A percentile compares a stretch with the other conserved stretches of the same genome.
These are phyloP conservation scores for Pardosa pseudoannulata DNA, from an alignment of 2,888 invertebrate species.

Conservation along the genomic window DNA sequence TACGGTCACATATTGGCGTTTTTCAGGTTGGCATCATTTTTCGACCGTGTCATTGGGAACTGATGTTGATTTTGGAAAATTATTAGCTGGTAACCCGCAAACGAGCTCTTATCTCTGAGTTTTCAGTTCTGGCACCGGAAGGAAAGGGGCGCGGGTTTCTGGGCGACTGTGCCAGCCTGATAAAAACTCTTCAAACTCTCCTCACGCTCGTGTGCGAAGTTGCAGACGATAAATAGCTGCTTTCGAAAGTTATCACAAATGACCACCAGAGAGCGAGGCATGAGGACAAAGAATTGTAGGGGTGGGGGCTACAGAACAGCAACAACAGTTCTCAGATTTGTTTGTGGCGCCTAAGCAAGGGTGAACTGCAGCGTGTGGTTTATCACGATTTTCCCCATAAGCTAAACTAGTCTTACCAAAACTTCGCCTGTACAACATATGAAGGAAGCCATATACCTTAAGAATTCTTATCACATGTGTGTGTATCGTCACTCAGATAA, in stretches of 20 bases:
- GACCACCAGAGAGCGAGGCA: background rate
- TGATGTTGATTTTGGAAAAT: background rate
- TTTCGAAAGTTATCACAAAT: background rate
- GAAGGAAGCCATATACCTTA: too few species aligned
- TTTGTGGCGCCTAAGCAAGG: background rate
- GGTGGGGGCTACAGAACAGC: background rate
- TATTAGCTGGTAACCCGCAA: conserved; percentile 45
- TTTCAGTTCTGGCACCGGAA: conserved; percentile 55
- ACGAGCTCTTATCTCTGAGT: conserved; percentile 49
- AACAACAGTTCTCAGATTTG: background rate
- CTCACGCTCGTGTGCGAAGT: background rate
- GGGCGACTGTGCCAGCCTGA: conserved; percentile 39
- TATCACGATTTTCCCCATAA: too few species aligned
- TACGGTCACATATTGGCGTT: too few species aligned
- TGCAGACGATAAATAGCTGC: background rate
- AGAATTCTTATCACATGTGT: too few species aligned
- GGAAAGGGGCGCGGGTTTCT: conserved; percentile 59
- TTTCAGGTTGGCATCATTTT: background rate
- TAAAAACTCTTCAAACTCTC: conserved; percentile 38
- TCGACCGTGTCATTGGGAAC: background rate
- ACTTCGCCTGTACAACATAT: too few species aligned
- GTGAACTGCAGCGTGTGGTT: too few species aligned
- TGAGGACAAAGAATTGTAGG: background rate
- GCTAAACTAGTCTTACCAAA: too few species aligned
- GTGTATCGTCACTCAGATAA: too few species aligned